Base-by-base conservation (phyloP, 2,113 vertebrate species). In the Etia nguti region DNA sequence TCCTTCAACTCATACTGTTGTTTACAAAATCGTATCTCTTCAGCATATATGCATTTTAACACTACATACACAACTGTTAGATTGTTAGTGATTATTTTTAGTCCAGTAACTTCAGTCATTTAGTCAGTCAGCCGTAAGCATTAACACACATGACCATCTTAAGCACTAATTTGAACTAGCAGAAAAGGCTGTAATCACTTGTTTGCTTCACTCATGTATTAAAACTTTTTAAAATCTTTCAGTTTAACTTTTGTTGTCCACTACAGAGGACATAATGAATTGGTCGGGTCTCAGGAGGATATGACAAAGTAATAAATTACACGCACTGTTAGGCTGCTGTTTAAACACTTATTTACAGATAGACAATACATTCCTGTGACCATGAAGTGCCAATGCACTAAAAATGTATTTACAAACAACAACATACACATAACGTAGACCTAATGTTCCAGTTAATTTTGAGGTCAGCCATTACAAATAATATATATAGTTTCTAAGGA, bases 1-100 rank as follows among this genome's bases (percentile, higher is more conserved):
- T 99, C 99, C 97, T 99, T 97, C 89, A 26, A 6, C 10, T 52
- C n/a, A 4, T 38, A 7, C 36, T 55, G 13, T 41, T 55, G 16
- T 41, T 81, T 81, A 18, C 48, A 36, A n/a, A 13, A 5, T 70
- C 22, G 2, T 13, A 20, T 34, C 15, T 16, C 41, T 10, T 83
- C 15, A 41, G 41, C 43, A 41, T 59, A 13, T 50, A 13, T 54
- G 34, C n/a, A 16, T 55, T 59, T 80, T 50, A 82, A 18, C 26
- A 1, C 73, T 15, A 6, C 15, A 13, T 84, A 29, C 12, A 11
- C 22, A 38, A 36, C 60, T 68, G 13, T 36, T 65, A 68, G 8
- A 54, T 26, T 52, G 15, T 75, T 75, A 75, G 24, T 22, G 9
- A 11, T 82, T 36, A 10, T 36, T 70, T 70, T 70, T 15, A 68